Percentiles rank a stretch among this genome's conserved stretches.
These are phyloP conservation scores for Catharus ustulatus DNA, from an alignment of 2,797 vertebrate species.

Conservation along the genomic window DNA sequence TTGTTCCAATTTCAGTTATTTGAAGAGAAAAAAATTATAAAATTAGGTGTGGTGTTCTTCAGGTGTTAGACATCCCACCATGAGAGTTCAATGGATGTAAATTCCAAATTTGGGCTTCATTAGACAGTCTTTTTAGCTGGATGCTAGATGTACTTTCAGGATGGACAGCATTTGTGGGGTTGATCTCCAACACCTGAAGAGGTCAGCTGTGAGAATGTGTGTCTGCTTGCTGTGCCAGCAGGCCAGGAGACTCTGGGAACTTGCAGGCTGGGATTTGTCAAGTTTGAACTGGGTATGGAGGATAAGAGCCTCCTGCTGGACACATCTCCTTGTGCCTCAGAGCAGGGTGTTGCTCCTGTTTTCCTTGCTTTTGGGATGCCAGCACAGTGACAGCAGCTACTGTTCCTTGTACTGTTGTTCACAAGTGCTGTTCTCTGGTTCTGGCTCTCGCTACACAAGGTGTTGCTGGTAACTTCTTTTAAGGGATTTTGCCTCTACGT, in stretches of 20 bases:
- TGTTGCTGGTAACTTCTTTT: not conserved
- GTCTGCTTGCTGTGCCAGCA: not conserved
- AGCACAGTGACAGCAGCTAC: not conserved
- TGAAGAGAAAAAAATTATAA: not conserved
- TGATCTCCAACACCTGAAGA: not conserved
- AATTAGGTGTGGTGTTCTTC: not conserved
- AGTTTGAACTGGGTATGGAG: not conserved
- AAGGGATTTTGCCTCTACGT: not conserved
- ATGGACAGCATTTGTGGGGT: not conserved
- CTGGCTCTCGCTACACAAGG: accelerated
- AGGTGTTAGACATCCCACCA: not conserved
- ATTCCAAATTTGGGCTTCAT: not conserved
- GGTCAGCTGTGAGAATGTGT: not conserved
- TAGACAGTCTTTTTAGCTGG: not conserved
- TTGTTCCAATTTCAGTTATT: not conserved
- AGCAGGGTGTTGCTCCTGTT: not conserved
- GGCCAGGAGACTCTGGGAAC: not conserved
- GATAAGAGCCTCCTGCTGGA: not conserved
- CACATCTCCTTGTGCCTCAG: not conserved
- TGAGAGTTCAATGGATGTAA: not conserved
- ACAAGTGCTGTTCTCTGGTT: accelerated
- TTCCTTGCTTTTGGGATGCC: not conserved
- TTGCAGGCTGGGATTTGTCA: not conserved
- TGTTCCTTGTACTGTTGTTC: not conserved
- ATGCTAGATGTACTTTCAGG: not conserved